phyloP scores from a whole-genome alignment of 2,888 invertebrate genomes.

The Cantharis nigra region DNA sequence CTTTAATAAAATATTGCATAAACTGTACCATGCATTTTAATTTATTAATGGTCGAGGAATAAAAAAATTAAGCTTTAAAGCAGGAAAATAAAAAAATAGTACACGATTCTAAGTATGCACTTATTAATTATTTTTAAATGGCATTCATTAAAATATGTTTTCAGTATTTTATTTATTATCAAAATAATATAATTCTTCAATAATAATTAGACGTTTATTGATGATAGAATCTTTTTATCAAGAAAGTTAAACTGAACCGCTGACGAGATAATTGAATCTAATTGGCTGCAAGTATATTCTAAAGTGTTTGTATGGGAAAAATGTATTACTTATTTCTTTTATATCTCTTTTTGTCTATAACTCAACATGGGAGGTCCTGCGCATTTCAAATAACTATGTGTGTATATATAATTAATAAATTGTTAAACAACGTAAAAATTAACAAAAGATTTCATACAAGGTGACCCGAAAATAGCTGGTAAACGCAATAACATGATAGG shows the following conservation, averaged over 20 bases:
- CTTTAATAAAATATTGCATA: background rate
- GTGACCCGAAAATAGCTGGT: background rate
- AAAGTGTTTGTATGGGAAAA: constrained; percentile 16
- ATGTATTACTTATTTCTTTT: constrained; percentile 4
- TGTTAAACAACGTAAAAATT: background rate
- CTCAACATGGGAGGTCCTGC: background rate
- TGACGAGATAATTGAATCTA: constrained; percentile 23
- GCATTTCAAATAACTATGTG: background rate
- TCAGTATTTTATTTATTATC: background rate
- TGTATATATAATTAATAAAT: background rate
- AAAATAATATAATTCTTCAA: background rate
- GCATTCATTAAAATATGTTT: background rate
- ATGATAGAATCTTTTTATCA: constrained; percentile 1
- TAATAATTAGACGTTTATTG: background rate
- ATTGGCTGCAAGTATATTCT: constrained; percentile 24
- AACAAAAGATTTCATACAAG: background rate
- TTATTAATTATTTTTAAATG: background rate
- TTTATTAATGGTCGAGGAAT: background rate
- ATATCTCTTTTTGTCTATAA: background rate
- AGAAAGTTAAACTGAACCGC: constrained; percentile 9
- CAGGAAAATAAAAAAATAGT: background rate
- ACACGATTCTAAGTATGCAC: background rate
- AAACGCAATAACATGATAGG: background rate
- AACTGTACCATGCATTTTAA: background rate
- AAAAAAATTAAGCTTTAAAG: background rate